phyloP scores from a whole-genome alignment of 2,113 vertebrate species.

The Erinaceus europaeus region DNA sequence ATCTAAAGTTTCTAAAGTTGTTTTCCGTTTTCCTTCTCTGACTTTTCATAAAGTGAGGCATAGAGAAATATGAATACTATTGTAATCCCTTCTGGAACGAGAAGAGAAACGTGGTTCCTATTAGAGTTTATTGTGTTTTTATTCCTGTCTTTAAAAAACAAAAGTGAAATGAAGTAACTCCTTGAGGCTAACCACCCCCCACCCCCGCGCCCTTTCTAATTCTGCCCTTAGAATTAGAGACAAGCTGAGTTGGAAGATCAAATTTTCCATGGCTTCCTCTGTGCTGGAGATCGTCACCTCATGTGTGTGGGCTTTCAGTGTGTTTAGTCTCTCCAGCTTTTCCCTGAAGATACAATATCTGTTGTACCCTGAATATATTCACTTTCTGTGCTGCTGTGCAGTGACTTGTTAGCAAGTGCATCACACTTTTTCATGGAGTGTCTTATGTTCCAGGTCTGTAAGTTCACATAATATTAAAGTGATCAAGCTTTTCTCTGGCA shows the following conservation, averaged over 20 bases:
- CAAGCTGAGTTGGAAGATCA: conserved; percentile 16
- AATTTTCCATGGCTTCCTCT: not conserved
- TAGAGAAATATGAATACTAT: conserved; percentile 67
- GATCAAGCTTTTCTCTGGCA: not conserved
- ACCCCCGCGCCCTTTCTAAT: too few species aligned
- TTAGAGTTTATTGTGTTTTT: conserved; percentile 68
- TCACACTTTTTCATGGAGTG: not conserved
- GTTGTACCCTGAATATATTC: not conserved
- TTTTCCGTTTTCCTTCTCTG: conserved; percentile 50
- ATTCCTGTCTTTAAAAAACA: conserved; percentile 50
- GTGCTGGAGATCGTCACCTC: not conserved
- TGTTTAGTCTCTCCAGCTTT: not conserved
- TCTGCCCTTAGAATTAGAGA: conserved; percentile 8
- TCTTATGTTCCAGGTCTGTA: not conserved
- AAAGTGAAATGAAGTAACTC: conserved; percentile 45
- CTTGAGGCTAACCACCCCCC: not conserved
- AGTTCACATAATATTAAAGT: not conserved
- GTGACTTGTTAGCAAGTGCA: not conserved
- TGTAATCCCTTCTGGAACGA: conserved; percentile 54
- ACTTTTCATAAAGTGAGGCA: conserved; percentile 34
- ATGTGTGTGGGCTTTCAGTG: not conserved
- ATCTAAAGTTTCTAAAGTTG: conserved; percentile 52
- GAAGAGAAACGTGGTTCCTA: conserved; percentile 63
- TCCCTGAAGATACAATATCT: not conserved
- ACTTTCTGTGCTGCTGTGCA: fast-evolving